Evolutionary conservation across 2,888 invertebrate genomes (phyloP), one percentile per base, ranked within the genome.

Genomic region (Chorisops tibialis): DNA sequence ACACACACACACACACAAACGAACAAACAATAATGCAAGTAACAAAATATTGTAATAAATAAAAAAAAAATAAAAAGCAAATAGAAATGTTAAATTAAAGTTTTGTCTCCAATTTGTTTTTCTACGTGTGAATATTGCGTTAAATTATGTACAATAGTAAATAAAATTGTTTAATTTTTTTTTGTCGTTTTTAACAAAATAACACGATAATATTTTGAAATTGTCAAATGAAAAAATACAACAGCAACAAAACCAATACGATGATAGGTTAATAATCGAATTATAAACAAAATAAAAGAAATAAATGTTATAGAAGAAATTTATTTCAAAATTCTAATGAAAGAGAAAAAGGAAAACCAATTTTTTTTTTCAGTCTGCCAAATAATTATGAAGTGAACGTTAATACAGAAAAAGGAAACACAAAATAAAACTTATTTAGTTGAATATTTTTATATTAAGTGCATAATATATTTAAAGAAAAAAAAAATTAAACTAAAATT

Each of bases 281-380:
- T 41, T 18, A 16, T 41, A 41, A 18, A 41, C 7, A 41, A 41
- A 14, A 41, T 18, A 18, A 41, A 41, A 18, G 41, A 16, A 16
- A 41, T n/a, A 12, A 30, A 22, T 19, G 21, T 49, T 22, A 19
- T 30, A 49, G n/a, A n/a, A n/a, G n/a, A 30, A 30, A 9, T 30
- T 7, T 30, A 30, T 30, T 30, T 30, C 30, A 30, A 30, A 22
- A 49, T 4, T 49, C 35, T 49, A 49, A 12, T 47, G 18, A 7
- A 4, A 19, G 6, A 18, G 47, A 18, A 47, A 41, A 5, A 41
- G 41, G 41, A 41, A 16, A 41, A 41, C 9, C 37, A 37, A 37
- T 41, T 41, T 41, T 41, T 41, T 41, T 41, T 41, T 30, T 30
- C 9, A 54, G 18, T 54, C 22, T 54, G 54, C 54, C 54, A 54